These are phyloP conservation scores for Dascillus cervinus DNA, from an alignment of 2,888 invertebrate genomes.

Conservation along the genomic window DNA sequence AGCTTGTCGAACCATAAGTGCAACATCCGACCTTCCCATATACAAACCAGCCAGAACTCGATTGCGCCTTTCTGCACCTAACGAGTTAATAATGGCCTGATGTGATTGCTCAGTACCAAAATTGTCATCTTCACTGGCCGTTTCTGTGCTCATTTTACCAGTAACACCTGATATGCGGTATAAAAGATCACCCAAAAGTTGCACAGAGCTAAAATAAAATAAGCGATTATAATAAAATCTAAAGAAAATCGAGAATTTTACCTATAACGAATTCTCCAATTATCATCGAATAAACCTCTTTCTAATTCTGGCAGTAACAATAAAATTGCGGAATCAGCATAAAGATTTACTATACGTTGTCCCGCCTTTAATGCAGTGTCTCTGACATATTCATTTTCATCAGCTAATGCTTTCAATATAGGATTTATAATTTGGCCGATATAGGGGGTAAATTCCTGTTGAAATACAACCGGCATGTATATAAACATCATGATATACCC, in stretches of 20 bases:
- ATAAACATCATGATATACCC: conserved; percentile 99
- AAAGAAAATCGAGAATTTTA: conserved; percentile 12
- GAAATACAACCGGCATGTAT: conserved; percentile 97
- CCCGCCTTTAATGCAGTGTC: conserved; percentile 96
- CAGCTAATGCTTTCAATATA: conserved; percentile 93
- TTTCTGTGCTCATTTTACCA: conserved; percentile 98
- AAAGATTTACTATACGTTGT: conserved; percentile 92
- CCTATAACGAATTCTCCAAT: conserved; percentile 89
- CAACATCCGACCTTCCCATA: conserved; percentile 96
- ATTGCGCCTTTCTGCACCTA: conserved; percentile 86
- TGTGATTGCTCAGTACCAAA: conserved; percentile 97
- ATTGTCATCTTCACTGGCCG: conserved; percentile 97
- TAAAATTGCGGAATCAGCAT: conserved; percentile 91
- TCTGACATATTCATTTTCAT: conserved; percentile 97
- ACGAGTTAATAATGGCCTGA: conserved; percentile 77
- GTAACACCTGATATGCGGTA: conserved; percentile 96
- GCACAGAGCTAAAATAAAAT: conserved; percentile 80
- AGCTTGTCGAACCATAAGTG: conserved; percentile 93
- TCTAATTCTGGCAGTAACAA: conserved; percentile 90
- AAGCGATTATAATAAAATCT: conserved; percentile 7
- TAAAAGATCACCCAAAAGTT: conserved; percentile 87
- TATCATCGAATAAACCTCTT: conserved; percentile 91
- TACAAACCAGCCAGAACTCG: conserved; percentile 90
- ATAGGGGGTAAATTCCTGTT: conserved; percentile 90
- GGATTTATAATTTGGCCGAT: conserved; percentile 89